phyloP scores from a whole-genome alignment of 1,140 invertebrate species.

The Thaumetopoea pityocampa region DNA sequence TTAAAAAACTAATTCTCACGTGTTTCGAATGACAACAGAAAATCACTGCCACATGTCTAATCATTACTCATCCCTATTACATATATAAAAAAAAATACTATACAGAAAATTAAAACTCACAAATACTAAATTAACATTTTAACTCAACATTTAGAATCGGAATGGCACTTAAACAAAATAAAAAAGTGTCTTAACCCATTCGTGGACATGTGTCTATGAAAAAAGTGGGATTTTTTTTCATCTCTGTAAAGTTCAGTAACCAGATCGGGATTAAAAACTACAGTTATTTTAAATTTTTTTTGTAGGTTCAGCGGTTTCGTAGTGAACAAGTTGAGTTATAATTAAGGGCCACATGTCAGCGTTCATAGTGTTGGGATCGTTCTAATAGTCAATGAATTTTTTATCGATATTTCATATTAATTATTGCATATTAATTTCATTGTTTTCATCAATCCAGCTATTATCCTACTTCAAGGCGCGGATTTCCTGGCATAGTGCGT shows the following conservation, averaged over 20 bases:
- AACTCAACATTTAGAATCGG: slow-evolving; percentile 70
- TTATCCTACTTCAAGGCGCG: no score
- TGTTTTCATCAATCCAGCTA: no score
- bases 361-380: slow-evolving; percentile 22
- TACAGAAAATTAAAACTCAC: slow-evolving; percentile 37
- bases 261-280: slow-evolving; percentile 67
- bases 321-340: slow-evolving; percentile 60
- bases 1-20: slow-evolving; percentile 62
- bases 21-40: slow-evolving; percentile 49
- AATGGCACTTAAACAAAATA: slow-evolving; percentile 59
- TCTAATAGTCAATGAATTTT: not conserved
- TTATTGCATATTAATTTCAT: no score
- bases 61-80: slow-evolving; percentile 52
- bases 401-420: slow-evolving; percentile 27
- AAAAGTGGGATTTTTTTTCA: slow-evolving; percentile 40
- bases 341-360: slow-evolving; percentile 69
- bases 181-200: slow-evolving; percentile 62
- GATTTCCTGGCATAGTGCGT: no score
- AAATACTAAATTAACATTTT: slow-evolving; percentile 65
- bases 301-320: slow-evolving; percentile 65
- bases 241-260: slow-evolving; percentile 61
- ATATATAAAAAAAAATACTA: slow-evolving; percentile 37
- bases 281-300: slow-evolving; percentile 70
- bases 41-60: slow-evolving; percentile 53
- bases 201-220: slow-evolving; percentile 60